Conservation (phyloP, 2,113 vertebrate genomes). For the Silurus meridionalis region DNA sequence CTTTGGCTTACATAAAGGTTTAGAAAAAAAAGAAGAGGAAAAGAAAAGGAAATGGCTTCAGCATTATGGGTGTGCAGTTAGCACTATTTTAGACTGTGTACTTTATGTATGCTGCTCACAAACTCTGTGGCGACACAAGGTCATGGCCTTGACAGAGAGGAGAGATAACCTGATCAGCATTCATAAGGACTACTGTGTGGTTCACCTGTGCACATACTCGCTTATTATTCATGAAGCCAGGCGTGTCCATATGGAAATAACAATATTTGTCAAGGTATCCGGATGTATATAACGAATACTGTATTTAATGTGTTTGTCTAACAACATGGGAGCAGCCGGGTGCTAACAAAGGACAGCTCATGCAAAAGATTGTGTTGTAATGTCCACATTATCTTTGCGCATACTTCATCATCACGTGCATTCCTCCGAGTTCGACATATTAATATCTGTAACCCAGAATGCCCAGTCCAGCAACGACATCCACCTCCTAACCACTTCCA, state of each 20-base stretch:
- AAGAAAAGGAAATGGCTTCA: neutral
- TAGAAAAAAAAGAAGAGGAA: neutral
- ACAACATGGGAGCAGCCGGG: neutral
- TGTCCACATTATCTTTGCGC: no score
- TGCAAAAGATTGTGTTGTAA: neutral
- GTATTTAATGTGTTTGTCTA: neutral
- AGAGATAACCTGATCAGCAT: slow-evolving; percentile 17
- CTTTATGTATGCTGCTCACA: slow-evolving; percentile 24
- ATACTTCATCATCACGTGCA: slow-evolving; percentile 36
- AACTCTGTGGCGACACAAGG: slow-evolving; percentile 16
- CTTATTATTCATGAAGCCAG: slow-evolving; percentile 49
- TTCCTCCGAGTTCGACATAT: slow-evolving; percentile 52
- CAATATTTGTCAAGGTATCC: slow-evolving; percentile 10
- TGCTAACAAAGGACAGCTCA: neutral
- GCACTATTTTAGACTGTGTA: slow-evolving; percentile 7
- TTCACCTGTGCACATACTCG: slow-evolving; percentile 35
- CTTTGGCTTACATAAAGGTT: slow-evolving; percentile 28
- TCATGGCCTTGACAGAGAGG: slow-evolving; percentile 1
- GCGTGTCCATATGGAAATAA: slow-evolving; percentile 27
- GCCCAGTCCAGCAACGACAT: slow-evolving; percentile 59
- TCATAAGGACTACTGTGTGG: neutral
- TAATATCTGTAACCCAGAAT: slow-evolving; percentile 64
- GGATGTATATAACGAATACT: slow-evolving; percentile 8
- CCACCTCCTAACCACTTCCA: slow-evolving; percentile 58
- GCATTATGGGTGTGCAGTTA: neutral